Base-by-base conservation (phyloP, 1,140 invertebrate species). In the Oryzaephilus surinamensis region DNA sequence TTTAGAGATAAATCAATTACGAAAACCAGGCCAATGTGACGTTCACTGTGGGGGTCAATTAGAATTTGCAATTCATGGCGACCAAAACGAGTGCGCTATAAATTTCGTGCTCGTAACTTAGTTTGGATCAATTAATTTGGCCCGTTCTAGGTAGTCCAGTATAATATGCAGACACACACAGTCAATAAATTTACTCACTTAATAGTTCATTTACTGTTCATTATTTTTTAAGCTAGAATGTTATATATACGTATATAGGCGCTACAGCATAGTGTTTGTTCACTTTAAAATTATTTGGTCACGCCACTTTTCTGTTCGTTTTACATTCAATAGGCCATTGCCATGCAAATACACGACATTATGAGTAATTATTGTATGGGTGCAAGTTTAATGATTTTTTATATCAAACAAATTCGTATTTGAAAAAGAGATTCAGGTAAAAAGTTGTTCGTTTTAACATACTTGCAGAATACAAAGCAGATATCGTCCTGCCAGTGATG, bases 51-150 rank as follows among this genome's bases (percentile, higher is more conserved):
- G 32, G 41, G 45, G 38, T 48, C 45, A 48, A 48, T 48, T 48
- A 48, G 45, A 38, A 44, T 48, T 37, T 43, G 45, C 45, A 38
- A 44, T 43, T 48, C 45, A 38, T 41, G 41, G 30, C n/a, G 17
- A 26, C 21, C 18, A 23, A 35, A 41, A 41, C 39, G 39, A 36
- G 32, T 44, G 26, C 31, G 34, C 42, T 33, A 44, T 44, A 44
- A 44, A 44, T 44, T 39, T 26, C 20, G 10, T 12, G 18, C 35
- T 38, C 42, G 20, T 17, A 44, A 38, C 41, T 32, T 32, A 33
- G 17, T 20, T n/a, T 34, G 35, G 41, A 37, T 26, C 33, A 26
- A 36, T 36, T 35, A 35, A 35, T 35, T 35, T 23, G 19, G 32
- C n/a, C 18, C 33, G n/a, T 24, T 13, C 21, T 31, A 29, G 30